Base-by-base conservation (phyloP, 2,888 invertebrate genomes). In the Strigamia maritima region DNA sequence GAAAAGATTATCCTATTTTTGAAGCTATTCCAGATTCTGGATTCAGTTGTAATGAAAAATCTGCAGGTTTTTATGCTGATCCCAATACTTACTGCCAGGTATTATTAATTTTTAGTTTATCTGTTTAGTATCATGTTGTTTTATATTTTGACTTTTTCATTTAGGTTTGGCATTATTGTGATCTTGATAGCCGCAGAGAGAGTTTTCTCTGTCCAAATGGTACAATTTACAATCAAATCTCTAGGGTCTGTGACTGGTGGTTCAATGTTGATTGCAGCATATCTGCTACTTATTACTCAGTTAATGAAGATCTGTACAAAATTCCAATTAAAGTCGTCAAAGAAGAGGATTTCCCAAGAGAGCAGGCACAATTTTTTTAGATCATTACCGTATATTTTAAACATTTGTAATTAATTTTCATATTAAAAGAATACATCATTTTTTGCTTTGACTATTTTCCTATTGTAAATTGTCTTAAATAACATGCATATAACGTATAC, bases 161-260 rank as follows among this genome's bases (percentile, higher is more conserved):
- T 8, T 76, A 80, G 80, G 79, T 80, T 7, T 81, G 81, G 74
- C 81, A 81, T 44, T 79, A 79, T 19, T 81, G 81, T 77, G 81
- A 81, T 74, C 40, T 77, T 22, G 79, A 81, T 16, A 80, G 80
- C 8, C 79, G 78, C 12, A 78, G 79, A n/a, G 80, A 81, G 54
- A 80, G 80, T 40, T 81, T 81, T 49, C 80, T 81, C 14, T 81
- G 81, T 74, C 79, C 78, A 24, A 81, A 81, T 44, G 81, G 81
- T n/a, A 79, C 80, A 22, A 76, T 81, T 14, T 81, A 81, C 80
- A 81, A 81, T 26, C 81, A 81, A 76, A 44, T 80, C 22, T 79
- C 81, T 31, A 80, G 81, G 31, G 81, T 81, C 0, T 81, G 81
- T 54, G 81, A 81, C 79, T 81, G 81, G 81, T 81, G 81, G 81